phyloP scores from a whole-genome alignment of 2,888 invertebrate genomes.

The Eristalis intricaria region DNA sequence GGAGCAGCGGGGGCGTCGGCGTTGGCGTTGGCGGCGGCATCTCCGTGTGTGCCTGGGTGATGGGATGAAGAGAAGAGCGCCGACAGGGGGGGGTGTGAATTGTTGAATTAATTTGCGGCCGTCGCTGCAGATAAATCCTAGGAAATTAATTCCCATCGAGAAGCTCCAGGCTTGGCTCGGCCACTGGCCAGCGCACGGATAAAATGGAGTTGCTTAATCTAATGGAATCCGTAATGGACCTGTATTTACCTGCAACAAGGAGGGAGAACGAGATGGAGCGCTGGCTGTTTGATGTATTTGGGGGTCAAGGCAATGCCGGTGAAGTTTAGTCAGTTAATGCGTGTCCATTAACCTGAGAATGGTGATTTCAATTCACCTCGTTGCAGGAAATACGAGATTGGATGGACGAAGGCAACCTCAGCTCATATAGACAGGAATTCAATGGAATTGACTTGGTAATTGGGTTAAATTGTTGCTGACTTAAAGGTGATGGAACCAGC shows the following conservation, averaged over 20 bases:
- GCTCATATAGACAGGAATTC: not conserved
- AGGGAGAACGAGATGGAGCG: not conserved
- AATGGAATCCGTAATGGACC: slow-evolving; percentile 63
- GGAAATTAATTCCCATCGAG: slow-evolving; percentile 53
- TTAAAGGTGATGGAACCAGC: not conserved
- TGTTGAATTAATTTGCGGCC: slow-evolving; percentile 62
- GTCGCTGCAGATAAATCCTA: slow-evolving; percentile 49
- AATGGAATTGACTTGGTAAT: not conserved
- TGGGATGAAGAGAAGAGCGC: not conserved
- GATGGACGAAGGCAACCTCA: not conserved
- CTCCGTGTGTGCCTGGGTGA: not conserved
- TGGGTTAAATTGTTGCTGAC: not conserved
- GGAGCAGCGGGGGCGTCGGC: no score
- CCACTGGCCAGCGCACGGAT: not conserved
- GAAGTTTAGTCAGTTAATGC: slow-evolving; percentile 36
- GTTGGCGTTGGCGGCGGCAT: not conserved
- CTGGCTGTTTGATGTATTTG: slow-evolving; percentile 49
- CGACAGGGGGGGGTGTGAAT: slow-evolving; percentile 30
- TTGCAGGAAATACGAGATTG: slow-evolving; percentile 10
- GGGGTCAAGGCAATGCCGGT: slow-evolving; percentile 31
- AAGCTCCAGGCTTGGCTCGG: not conserved
- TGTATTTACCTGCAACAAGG: slow-evolving; percentile 46
- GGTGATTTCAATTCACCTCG: slow-evolving; percentile 24
- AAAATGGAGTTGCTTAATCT: slow-evolving; percentile 43
- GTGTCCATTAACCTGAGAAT: slow-evolving; percentile 43